These are phyloP conservation scores for Chymomyza fuscimana DNA, from an alignment of 2,888 invertebrate species.

Conservation along the genomic window DNA sequence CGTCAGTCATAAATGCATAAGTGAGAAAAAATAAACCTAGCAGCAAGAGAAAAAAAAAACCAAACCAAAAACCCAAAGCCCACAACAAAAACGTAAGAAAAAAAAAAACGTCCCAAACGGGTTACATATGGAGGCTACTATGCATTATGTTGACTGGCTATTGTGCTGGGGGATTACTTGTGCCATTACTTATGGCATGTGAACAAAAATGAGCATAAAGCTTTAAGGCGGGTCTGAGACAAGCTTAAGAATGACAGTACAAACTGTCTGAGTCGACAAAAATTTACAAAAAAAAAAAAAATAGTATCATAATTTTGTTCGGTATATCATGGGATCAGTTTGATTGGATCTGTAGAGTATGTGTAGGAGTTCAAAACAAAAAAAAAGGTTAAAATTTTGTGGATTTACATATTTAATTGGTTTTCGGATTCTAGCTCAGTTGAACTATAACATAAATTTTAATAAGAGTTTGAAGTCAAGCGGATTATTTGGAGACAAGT, in stretches of 20 bases:
- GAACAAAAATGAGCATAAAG: not conserved
- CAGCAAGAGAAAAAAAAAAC: slow-evolving; percentile 44
- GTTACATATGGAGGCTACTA: slow-evolving; percentile 60
- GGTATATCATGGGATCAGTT: not conserved
- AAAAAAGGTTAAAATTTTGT: not conserved
- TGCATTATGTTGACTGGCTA: slow-evolving; percentile 14
- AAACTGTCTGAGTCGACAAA: not conserved
- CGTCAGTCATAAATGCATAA: slow-evolving; percentile 59
- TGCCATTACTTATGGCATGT: not conserved
- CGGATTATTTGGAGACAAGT: not conserved
- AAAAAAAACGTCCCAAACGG: slow-evolving; percentile 55
- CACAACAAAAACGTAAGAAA: not conserved
- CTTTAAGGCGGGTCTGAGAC: not conserved
- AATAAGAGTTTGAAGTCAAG: not conserved
- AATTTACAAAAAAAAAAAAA: slow-evolving; percentile 22
- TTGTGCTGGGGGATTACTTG: slow-evolving; percentile 16
- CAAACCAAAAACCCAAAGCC: not conserved
- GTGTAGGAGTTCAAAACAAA: not conserved
- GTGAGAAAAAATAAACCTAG: slow-evolving; percentile 41
- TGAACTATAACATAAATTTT: not conserved
- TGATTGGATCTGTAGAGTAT: not conserved
- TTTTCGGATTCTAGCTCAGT: not conserved
- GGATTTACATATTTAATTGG: not conserved
- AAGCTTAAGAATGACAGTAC: not conserved
- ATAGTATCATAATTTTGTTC: slow-evolving; percentile 13